Evolutionary conservation across 2,888 invertebrate genomes (phyloP).

Genomic region (Torymus texanus): DNA sequence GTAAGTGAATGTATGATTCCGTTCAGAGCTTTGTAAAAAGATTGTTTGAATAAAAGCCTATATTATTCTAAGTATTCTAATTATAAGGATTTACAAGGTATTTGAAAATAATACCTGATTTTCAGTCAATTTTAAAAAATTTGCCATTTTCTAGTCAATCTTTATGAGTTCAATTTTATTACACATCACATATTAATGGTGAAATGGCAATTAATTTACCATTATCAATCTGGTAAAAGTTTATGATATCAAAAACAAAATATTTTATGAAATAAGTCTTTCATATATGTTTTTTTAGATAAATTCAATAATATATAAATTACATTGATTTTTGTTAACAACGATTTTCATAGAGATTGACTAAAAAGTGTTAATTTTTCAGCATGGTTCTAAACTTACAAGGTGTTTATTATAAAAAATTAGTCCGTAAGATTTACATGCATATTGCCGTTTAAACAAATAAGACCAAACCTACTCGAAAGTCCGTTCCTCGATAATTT

Average conservation of each 20-base stretch:
- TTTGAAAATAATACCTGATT: slow-evolving; percentile 5
- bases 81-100: slow-evolving; percentile 27
- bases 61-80: slow-evolving; percentile 38
- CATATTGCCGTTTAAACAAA: slow-evolving; percentile 36
- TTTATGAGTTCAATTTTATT: background rate
- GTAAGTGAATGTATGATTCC: slow-evolving; percentile 10
- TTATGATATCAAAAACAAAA: too few species aligned
- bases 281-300: too few species aligned
- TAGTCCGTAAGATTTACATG: slow-evolving; percentile 5
- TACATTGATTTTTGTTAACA: too few species aligned
- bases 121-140: slow-evolving; percentile 21
- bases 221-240: too few species aligned
- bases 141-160: slow-evolving; percentile 22
- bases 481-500: slow-evolving; percentile 28
- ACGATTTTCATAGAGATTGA: background rate
- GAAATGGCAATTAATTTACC: too few species aligned
- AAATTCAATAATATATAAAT: too few species aligned
- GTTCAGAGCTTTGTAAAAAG: background rate
- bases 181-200: too few species aligned
- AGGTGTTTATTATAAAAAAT: background rate
- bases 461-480: slow-evolving; percentile 50
- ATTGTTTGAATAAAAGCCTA: slow-evolving; percentile 40
- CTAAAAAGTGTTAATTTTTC: slow-evolving; percentile 4
- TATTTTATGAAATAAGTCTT: too few species aligned
- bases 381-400: background rate